Evolutionary conservation across 2,888 invertebrate species (phyloP).

Genomic region (Torymus texanus): DNA sequence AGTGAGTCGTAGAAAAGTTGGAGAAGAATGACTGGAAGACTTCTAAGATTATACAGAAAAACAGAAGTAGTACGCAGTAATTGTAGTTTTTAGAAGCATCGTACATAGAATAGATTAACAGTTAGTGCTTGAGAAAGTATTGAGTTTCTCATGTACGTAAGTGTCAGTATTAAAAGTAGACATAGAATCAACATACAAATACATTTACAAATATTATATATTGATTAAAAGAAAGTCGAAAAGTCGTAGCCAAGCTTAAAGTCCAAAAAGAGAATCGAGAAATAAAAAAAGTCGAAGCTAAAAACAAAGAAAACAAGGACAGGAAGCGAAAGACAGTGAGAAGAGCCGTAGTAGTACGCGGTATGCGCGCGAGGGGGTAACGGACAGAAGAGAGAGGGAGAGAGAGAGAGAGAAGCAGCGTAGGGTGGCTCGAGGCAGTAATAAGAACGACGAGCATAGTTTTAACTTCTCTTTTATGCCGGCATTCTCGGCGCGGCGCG

Average conservation of each 20-base stretch:
- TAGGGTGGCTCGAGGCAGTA: slow-evolving; percentile 73
- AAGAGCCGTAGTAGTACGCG: neutral
- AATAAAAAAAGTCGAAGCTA: slow-evolving; percentile 4
- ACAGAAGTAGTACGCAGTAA: too few species aligned
- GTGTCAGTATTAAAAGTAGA: too few species aligned
- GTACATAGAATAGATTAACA: too few species aligned
- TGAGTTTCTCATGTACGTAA: too few species aligned
- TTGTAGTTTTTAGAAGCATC: too few species aligned
- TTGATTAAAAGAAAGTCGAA: neutral
- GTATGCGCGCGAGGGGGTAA: slow-evolving; percentile 3
- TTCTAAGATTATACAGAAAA: too few species aligned
- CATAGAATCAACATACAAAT: too few species aligned
- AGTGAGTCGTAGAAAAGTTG: neutral
- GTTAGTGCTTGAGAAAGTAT: too few species aligned
- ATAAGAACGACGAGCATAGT: slow-evolving; percentile 75
- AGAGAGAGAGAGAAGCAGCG: slow-evolving; percentile 33
- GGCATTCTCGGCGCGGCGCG: slow-evolving; percentile 63
- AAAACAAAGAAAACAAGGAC: slow-evolving; percentile 2
- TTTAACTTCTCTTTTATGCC: slow-evolving; percentile 75
- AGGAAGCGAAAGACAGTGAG: neutral
- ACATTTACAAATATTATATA: too few species aligned
- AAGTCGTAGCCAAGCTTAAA: neutral
- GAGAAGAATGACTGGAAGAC: neutral
- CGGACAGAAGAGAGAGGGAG: slow-evolving; percentile 11
- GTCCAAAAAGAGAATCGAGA: neutral